Conservation (phyloP, 2,113 vertebrate genomes). For the Colistium nudipinnis region DNA sequence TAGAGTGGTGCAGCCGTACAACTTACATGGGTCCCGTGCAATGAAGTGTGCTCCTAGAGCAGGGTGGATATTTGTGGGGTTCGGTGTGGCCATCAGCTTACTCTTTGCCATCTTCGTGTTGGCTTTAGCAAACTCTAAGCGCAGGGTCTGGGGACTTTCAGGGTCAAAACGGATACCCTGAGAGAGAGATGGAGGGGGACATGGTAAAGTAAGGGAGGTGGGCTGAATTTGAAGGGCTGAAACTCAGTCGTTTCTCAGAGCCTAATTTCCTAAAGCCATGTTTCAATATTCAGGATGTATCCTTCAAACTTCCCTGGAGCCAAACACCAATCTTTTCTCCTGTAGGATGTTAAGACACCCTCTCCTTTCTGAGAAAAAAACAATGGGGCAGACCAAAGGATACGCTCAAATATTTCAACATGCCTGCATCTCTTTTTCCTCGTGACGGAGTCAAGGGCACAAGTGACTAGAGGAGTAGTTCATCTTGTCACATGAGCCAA, state of each 20-base stretch:
- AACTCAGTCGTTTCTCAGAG: constrained; percentile 61
- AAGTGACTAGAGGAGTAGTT: constrained; percentile 10
- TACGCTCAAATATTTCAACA: constrained; percentile 54
- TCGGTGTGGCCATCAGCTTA: constrained; percentile 98
- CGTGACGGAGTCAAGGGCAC: constrained; percentile 3
- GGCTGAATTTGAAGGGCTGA: constrained; percentile 69
- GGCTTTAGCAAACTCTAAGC: constrained; percentile 99
- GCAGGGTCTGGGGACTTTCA: constrained; percentile 97
- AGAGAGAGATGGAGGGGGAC: constrained; percentile 74
- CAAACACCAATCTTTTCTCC: not conserved
- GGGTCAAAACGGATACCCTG: constrained; percentile 99
- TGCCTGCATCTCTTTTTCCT: constrained; percentile 55
- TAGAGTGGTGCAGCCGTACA: constrained; percentile 81
- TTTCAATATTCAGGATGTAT: constrained; percentile 57
- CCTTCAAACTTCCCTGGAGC: constrained; percentile 45
- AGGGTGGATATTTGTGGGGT: constrained; percentile 96
- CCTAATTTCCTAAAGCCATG: constrained; percentile 57
- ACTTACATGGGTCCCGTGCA: constrained; percentile 99
- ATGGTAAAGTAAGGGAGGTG: constrained; percentile 75
- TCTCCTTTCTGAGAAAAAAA: not conserved
- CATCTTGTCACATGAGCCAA: constrained; percentile 21
- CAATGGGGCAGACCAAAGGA: constrained; percentile 46
- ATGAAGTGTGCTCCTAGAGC: constrained; percentile 98
- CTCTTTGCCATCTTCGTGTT: constrained; percentile 99
- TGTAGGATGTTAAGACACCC: constrained; percentile 1